phyloP scores from a whole-genome alignment of 2,797 vertebrate genomes.

The Pangasius krempfi region DNA sequence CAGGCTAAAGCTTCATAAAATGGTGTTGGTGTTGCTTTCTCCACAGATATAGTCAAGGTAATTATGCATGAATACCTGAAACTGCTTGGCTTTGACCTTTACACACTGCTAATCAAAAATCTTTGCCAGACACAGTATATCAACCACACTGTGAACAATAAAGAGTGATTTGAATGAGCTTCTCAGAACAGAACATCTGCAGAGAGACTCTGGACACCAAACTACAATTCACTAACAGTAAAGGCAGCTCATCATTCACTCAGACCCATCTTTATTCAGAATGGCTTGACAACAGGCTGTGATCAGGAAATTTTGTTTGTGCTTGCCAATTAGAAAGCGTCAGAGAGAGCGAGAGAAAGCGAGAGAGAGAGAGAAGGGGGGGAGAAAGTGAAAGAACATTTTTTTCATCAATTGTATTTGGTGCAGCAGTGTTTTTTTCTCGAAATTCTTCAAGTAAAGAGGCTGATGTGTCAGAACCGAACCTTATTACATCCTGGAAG shows the following conservation, averaged over 20 bases:
- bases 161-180: conserved; percentile 30
- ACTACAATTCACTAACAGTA: conserved; percentile 13
- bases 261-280: background rate
- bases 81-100: background rate
- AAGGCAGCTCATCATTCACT: conserved; percentile 5
- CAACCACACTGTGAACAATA: conserved; percentile 25
- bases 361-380: background rate
- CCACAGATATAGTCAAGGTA: background rate
- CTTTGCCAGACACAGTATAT: conserved; percentile 3
- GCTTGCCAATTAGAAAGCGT: background rate
- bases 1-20: background rate
- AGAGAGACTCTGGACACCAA: conserved; percentile 15
- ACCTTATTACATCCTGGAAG: conserved; percentile 18
- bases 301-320: conserved; percentile 3
- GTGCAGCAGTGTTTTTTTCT: conserved; percentile 54
- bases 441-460: conserved; percentile 64
- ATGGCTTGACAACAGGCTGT: conserved; percentile 20
- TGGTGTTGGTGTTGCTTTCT: background rate
- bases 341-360: background rate
- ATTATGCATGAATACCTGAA: conserved; percentile 33
- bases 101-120: conserved; percentile 34
- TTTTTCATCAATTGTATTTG: background rate
- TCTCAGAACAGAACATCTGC: conserved; percentile 41
- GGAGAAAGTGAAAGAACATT: background rate
- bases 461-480: conserved; percentile 65